Base-by-base conservation (phyloP, 2,888 invertebrate species). In the Polietes domitor region DNA sequence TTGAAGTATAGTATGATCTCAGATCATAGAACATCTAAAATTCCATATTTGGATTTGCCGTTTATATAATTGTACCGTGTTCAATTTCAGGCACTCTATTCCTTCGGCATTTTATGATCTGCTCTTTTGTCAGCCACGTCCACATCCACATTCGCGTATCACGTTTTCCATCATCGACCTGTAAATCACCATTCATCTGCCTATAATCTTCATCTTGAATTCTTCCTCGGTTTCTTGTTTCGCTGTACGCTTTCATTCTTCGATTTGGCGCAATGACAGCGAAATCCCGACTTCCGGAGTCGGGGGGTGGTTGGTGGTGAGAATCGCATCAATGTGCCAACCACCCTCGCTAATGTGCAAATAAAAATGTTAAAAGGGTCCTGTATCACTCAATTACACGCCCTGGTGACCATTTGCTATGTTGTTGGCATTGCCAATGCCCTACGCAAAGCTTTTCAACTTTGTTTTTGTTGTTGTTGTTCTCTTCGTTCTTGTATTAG, bases 341-440 rank as follows among this genome's bases (percentile, higher is more conserved):
- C 83, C 91, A 92, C 91, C 91, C 91, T 89, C 90, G 92, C 91
- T 92, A 92, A 91, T 91, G 92, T 91, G 91, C 92, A 92, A 91
- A 91, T 91, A 92, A 92, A 92, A 92, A 91, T 91, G 92, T 92
- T 92, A 92, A 92, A 92, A 91, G 91, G 91, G 90, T 90, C 90
- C 91, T 91, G 92, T 92, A 91, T 91, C 92, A 92, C 92, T 91
- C 92, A 92, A 92, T 92, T 92, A 92, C 91, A 92, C 92, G 92
- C 92, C 92, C 91, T 88, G 91, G 91, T 91, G 92, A 92, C 91
- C 92, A 91, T 88, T 87, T 88, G 86, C 83, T 83, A 85, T 83
- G 82, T 77, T 76, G 50, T 81, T 77, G 80, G 80, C 81, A 71
- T 55, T 47, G 75, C 37, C 73, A 53, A 72, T 58, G 58, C 26